Base-by-base conservation (phyloP, 2,888 invertebrate species). In the Agrochola circellaris region DNA sequence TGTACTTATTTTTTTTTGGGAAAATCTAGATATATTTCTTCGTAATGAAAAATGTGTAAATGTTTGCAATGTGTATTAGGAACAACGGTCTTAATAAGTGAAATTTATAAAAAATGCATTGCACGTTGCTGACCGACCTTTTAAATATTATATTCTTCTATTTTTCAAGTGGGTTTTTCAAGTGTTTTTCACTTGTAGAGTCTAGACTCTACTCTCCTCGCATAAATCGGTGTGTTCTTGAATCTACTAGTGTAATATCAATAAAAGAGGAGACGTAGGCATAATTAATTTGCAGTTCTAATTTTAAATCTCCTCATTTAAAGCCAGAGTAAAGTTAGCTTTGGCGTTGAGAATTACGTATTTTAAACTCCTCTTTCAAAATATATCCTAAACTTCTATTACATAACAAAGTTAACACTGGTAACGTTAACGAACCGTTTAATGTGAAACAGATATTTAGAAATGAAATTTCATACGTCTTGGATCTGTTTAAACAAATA, bases 341-440 rank as follows among this genome's bases (percentile, higher is more conserved):
- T 78, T 58, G 65, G 69, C 30, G 42, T 70, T 58, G 51, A 67
- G 42, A 70, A 71, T 69, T 58, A 77, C 30, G 15, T 30, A 48
- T 42, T 74, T 65, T 34, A 67, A 58, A 61, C 62, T 73, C 34
- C 30, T 51, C 64, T 56, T 75, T 58, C 51, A 38, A 78, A 84
- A 73, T 69, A 45, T 79, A 73, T 73, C 67, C 17, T 69, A 61
- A 13, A 82, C 67, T 69, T 62, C 13, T 61, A 73, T 65, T 64
- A 56, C 42, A 67, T 75, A 75, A 86, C 75, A 11, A 74, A 75
- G 77, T 87, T 79, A 81, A 87, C 74, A 62, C 66, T 65, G 61
- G 58, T 74, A 73, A 73, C 62, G 74, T 68, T 81, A 87, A 89
- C 84, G 88, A 88, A 84, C 79, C 80, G 73, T 58, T 75, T 66